Conservation (phyloP, 53 echinoderm and acorn worm species). For the Astropecten irregularis region DNA sequence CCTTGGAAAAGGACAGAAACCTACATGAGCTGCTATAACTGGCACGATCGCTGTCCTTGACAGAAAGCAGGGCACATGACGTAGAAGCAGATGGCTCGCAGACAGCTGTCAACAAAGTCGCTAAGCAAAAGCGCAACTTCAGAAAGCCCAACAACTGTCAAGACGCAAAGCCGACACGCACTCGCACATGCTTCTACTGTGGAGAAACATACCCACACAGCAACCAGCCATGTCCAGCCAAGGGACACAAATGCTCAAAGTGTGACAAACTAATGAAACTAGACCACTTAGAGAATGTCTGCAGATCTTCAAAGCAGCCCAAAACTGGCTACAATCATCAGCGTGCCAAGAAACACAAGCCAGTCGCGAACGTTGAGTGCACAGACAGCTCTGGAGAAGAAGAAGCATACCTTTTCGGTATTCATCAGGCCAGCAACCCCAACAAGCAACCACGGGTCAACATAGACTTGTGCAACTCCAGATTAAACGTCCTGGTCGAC, state of each 20-base stretch:
- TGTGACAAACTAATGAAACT: too few species aligned
- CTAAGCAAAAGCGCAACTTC: not conserved
- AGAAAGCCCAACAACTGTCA: not conserved
- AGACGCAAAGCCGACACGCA: not conserved
- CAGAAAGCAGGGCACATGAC: not conserved
- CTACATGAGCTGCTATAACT: not conserved
- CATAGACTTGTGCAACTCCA: not conserved
- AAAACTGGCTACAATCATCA: not conserved
- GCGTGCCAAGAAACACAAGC: too few species aligned
- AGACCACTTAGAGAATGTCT: conserved; percentile 10
- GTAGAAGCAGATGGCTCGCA: not conserved
- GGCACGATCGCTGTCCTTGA: not conserved
- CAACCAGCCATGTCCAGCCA: not conserved
- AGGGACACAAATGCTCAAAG: not conserved
- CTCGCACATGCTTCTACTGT: too few species aligned
- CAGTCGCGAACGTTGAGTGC: not conserved
- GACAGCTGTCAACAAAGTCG: conserved; percentile 11
- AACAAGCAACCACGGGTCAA: conserved; percentile 4
- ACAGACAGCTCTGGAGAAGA: not conserved
- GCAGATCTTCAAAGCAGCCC: not conserved
- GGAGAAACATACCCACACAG: too few species aligned
- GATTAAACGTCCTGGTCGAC: not conserved
- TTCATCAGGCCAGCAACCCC: not conserved
- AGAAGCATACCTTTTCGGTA: not conserved
- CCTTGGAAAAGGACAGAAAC: not conserved